A percentile compares a stretch with the other conserved stretches of the same genome.
phyloP scores from a whole-genome alignment of 2,797 vertebrate genomes.

The Acanthiza pusilla region DNA sequence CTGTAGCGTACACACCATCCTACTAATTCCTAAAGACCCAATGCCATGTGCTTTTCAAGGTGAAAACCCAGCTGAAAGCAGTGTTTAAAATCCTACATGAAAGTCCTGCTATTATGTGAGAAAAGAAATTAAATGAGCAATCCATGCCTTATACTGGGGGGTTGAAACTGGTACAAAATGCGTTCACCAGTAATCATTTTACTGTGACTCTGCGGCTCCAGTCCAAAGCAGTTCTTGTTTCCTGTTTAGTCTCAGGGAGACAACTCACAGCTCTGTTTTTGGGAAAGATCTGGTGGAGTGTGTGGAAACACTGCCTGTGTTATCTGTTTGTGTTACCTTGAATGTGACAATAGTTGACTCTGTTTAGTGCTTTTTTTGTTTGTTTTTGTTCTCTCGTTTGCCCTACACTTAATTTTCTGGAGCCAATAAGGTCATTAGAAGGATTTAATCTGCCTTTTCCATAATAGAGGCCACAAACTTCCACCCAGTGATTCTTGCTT shows the following conservation, averaged over 20 bases:
- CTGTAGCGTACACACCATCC: accelerated
- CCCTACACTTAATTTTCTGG: background rate
- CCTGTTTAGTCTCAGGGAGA: background rate
- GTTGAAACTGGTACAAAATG: background rate
- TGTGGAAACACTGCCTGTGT: background rate
- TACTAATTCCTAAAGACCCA: background rate
- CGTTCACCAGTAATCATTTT: background rate
- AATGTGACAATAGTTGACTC: background rate
- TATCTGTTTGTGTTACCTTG: background rate
- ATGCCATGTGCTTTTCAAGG: background rate
- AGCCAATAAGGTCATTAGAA: background rate
- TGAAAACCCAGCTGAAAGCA: background rate
- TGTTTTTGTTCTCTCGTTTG: background rate
- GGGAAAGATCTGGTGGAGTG: background rate
- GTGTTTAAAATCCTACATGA: background rate
- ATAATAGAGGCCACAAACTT: background rate
- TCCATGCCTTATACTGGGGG: background rate
- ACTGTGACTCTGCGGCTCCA: background rate
- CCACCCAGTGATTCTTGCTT: background rate
- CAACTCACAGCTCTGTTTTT: background rate
- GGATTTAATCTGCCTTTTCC: background rate
- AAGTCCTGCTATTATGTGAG: background rate
- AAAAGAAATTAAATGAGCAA: background rate
- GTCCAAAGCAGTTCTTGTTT: background rate
- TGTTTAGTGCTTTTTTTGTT: background rate